Evolutionary conservation across 2,888 invertebrate species (phyloP), one percentile per base, ranked within the genome.

Genomic region (Drosophila kuntzei): DNA sequence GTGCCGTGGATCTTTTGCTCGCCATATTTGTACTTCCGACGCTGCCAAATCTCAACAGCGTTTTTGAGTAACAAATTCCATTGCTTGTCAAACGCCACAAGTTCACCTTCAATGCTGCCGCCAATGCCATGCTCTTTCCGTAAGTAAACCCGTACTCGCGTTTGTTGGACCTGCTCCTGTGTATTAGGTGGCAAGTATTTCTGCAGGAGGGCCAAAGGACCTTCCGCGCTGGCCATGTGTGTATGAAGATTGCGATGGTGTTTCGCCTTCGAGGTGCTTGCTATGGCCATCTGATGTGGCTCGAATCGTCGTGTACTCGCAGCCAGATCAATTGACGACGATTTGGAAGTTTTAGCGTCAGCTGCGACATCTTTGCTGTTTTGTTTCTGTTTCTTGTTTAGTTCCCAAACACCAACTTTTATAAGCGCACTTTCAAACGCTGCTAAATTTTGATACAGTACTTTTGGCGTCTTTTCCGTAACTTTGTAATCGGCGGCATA

Each of bases 11-110:
- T 73, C 22, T 91, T 90, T 61, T 91, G 90, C 12, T 89, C 79
- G 0, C 90, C 89, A 66, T 87, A 92, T 41, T 89, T 90, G 58
- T 80, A 90, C 74, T 92, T 92, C 9, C 95, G 94, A 71, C 95
- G 93, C 54, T 94, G 94, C 95, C 97, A 98, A 3, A 95, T 93
- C 93, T 98, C 98, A 27, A 95, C 94, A 2, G 97, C 97, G 90
- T 98, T 96, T 61, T 94, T 94, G 55, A 98, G 92, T 5, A 96
- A 95, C 81, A 99, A 91, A 93, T 99, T 99, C 96, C 97, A 98
- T 91, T 98, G 97, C 90, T 97, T 98, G 92, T 99, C 99, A 92
- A 97, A 99, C 2, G 97, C 97, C 16, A 95, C 94, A 25, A 98
- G 92, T 78, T 94, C 95, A 1, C 97, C 99, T 69, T 95, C 94